Base-by-base conservation (phyloP, 2,888 invertebrate species). In the Eumerus sabulonum region DNA sequence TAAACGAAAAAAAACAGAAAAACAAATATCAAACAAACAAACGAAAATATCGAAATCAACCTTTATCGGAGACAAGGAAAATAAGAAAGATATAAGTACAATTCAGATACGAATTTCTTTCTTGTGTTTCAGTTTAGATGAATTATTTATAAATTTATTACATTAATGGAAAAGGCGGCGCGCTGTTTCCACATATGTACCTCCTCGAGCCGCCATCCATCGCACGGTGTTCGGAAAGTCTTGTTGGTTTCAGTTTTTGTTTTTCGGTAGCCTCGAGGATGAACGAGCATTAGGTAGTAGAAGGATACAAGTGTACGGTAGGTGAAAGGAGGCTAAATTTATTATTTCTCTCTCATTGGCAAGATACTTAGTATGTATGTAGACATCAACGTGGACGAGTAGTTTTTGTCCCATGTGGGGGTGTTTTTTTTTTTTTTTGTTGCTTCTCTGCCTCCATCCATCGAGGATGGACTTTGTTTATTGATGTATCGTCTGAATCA, bases 81-180 rank as follows among this genome's bases (percentile, higher is more conserved):
- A 16, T 9, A 3, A 27, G 7, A 53, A 53, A 53, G 50, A 40
- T 35, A 42, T 12, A 4, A 4, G 16, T 9, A 45, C 16, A 45
- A 40, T 76, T 44, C 35, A 64, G 60, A 60, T 72, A 72, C 57
- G 72, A 82, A 83, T 83, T 82, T 82, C 82, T 82, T 82, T 83
- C 82, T 82, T 83, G 82, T 83, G 82, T 82, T 82, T 83, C 82
- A 82, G 83, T 83, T 27, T 82, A 73, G 76, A 84, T 84, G 84
- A 84, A 84, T 84, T 83, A 84, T 82, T 84, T 84, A 84, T 83
- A 83, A 83, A 83, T 83, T 84, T 84, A 83, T 84, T 84, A 83
- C 82, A 82, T 83, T 84, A 84, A 84, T 84, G 83, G 83, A 82
- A 71, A 67, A 68, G 71, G 63, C 45, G 54, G 67, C 50, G 60